Evolutionary conservation across 1,140 invertebrate species (phyloP).

Genomic region (Heliconius himera): DNA sequence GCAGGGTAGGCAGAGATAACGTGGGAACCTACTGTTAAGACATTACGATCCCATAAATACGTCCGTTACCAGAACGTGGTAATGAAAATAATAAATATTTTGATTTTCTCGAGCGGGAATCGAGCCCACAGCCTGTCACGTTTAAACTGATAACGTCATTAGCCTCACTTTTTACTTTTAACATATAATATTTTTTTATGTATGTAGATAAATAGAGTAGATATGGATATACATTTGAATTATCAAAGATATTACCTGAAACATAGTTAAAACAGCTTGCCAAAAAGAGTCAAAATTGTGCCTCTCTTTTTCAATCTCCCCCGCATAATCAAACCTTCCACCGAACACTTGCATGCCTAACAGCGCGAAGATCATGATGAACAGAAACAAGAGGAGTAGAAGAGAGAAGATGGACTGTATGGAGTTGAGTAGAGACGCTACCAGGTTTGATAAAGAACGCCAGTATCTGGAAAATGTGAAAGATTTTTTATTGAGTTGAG

Average conservation of each 20-base stretch:
- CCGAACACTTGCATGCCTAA: conserved; percentile 98
- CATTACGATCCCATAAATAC: neutral
- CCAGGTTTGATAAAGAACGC: conserved; percentile 98
- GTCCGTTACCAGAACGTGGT: neutral
- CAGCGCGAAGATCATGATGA: conserved; percentile 99
- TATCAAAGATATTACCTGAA: conserved; percentile 88
- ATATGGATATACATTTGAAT: too few species aligned
- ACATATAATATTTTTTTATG: too few species aligned
- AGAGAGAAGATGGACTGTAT: conserved; percentile 99
- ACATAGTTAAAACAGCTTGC: conserved; percentile 98
- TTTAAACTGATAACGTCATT: too few species aligned
- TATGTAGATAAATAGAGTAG: too few species aligned
- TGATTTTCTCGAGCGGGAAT: neutral
- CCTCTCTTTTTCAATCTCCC: conserved; percentile 91
- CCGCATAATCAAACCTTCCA: conserved; percentile 96
- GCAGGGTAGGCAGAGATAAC: neutral
- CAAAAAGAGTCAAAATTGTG: conserved; percentile 99
- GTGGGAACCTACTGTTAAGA: neutral
- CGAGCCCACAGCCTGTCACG: neutral
- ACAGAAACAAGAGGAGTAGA: conserved; percentile 97
- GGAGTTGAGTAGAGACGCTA: conserved; percentile 98
- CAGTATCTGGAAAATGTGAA: conserved; percentile 90
- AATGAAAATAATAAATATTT: too few species aligned
- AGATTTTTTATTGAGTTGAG: neutral
- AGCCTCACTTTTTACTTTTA: too few species aligned